Evolutionary conservation across 2,113 vertebrate genomes (phyloP).

Genomic region (Cochlearius cochlearius): DNA sequence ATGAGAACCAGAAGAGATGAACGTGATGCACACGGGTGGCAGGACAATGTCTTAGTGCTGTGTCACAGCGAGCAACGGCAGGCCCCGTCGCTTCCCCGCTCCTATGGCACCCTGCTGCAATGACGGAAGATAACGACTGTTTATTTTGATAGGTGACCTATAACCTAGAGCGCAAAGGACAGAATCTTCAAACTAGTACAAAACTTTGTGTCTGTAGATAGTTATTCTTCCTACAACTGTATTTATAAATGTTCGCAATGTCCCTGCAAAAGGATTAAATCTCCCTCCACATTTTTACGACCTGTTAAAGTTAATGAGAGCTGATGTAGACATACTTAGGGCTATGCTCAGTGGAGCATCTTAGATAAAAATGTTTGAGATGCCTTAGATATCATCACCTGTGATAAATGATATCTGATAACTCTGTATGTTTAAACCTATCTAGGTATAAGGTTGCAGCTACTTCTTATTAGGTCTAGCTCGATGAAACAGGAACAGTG

Average conservation of each 20-base stretch:
- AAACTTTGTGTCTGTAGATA: not conserved
- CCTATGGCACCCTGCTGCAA: not conserved
- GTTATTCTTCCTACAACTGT: no score
- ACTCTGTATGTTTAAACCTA: not conserved
- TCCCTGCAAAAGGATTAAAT: not conserved
- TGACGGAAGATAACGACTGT: not conserved
- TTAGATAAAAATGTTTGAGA: not conserved
- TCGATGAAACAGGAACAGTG: not conserved
- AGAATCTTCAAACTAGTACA: not conserved
- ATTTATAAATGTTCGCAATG: not conserved
- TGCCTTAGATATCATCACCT: not conserved
- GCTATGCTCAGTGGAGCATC: not conserved
- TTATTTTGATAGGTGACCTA: not conserved
- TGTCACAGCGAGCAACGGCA: not conserved
- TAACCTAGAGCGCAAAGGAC: not conserved
- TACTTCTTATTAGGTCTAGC: not conserved
- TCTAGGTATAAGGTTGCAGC: not conserved
- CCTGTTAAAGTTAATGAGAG: not conserved
- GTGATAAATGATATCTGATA: not conserved
- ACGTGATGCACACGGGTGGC: accelerated
- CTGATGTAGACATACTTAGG: not conserved
- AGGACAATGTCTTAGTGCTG: not conserved
- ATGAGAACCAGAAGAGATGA: not conserved
- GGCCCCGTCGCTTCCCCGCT: not conserved
- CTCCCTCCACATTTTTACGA: not conserved